Evolutionary conservation across 2,888 invertebrate genomes (phyloP).

Genomic region (Epistrophe eligans): DNA sequence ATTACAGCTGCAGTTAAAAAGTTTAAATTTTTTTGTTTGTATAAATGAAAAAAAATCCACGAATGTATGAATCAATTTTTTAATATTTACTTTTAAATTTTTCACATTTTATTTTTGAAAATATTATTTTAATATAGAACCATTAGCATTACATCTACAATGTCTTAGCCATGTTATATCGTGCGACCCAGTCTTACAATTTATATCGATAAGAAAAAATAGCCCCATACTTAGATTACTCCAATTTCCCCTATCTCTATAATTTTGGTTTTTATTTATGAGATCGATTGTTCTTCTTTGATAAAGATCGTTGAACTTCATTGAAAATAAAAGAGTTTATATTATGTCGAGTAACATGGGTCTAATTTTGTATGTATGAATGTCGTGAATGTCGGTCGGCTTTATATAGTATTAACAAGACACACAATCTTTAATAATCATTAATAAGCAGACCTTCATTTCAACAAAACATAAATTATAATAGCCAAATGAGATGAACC

Average conservation of each 20-base stretch:
- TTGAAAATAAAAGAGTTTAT: slow-evolving; percentile 15
- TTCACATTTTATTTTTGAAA: too few species aligned
- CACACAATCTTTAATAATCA: slow-evolving; percentile 44
- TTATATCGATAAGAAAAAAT: too few species aligned
- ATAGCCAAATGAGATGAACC: slow-evolving; percentile 45
- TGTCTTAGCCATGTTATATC: too few species aligned
- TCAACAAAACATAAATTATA: background rate
- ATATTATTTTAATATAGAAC: too few species aligned
- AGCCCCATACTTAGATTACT: background rate
- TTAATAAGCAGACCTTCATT: slow-evolving; percentile 38
- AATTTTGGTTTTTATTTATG: slow-evolving; percentile 54
- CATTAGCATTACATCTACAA: too few species aligned
- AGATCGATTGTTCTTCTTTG: slow-evolving; percentile 47
- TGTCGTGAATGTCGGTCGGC: background rate
- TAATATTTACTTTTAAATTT: too few species aligned
- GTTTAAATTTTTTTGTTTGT: too few species aligned
- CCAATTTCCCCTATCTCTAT: background rate
- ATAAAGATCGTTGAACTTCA: slow-evolving; percentile 66
- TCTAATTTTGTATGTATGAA: slow-evolving; percentile 1
- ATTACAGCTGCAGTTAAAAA: too few species aligned
- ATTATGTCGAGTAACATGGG: slow-evolving; percentile 19
- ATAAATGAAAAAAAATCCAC: too few species aligned
- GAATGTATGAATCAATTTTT: too few species aligned
- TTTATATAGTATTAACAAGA: slow-evolving; percentile 47
- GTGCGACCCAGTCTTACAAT: too few species aligned